phyloP scores from a whole-genome alignment of 2,888 invertebrate species.

The Psylliodes chrysocephalus region DNA sequence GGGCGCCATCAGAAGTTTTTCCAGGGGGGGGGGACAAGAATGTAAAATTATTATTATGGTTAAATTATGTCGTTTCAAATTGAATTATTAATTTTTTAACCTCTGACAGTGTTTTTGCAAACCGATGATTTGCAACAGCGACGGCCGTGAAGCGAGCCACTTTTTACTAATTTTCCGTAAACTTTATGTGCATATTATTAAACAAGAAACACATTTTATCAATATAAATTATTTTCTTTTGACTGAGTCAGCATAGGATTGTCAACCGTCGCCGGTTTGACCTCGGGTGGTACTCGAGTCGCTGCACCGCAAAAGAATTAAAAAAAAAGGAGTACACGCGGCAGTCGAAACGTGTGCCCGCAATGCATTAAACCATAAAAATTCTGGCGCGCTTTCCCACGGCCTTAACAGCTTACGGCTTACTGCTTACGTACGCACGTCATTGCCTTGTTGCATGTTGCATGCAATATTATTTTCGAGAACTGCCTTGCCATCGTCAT shows the following conservation, averaged over 20 bases:
- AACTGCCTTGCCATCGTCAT: not conserved
- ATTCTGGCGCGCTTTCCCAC: slow-evolving; percentile 43
- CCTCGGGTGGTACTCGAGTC: slow-evolving; percentile 1
- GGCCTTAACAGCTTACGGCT: slow-evolving; percentile 35
- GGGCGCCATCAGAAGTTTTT: too few species aligned
- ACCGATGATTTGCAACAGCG: too few species aligned
- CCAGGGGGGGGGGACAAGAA: too few species aligned
- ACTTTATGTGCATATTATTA: too few species aligned
- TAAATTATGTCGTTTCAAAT: too few species aligned
- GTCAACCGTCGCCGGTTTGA: not conserved
- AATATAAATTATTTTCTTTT: not conserved
- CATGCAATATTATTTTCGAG: slow-evolving; percentile 11
- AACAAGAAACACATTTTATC: not conserved
- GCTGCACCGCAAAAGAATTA: not conserved
- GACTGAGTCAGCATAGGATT: not conserved
- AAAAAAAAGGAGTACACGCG: slow-evolving; percentile 20
- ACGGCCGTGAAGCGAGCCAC: too few species aligned
- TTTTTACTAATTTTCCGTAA: too few species aligned
- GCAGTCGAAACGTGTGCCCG: slow-evolving; percentile 32
- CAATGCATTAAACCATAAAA: slow-evolving; percentile 36
- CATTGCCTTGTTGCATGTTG: slow-evolving; percentile 8
- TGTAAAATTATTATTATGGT: too few species aligned
- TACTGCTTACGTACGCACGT: slow-evolving; percentile 22
- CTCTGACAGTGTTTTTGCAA: too few species aligned
- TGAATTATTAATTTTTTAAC: too few species aligned